phyloP scores from a whole-genome alignment of 1,140 invertebrate genomes.

The Sitodiplosis mosellana region DNA sequence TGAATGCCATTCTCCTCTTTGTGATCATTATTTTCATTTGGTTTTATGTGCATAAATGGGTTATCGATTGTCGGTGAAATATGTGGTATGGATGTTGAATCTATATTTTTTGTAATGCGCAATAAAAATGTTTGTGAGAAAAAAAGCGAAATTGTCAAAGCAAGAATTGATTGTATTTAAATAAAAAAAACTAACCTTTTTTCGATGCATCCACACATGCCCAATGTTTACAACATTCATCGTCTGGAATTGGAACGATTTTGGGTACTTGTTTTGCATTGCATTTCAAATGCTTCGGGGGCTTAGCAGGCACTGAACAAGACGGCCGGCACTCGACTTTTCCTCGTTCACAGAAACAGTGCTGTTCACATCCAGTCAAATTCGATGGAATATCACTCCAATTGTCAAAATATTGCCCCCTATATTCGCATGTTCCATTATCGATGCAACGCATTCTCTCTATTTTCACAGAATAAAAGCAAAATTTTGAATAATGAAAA shows the following conservation, averaged over 20 bases:
- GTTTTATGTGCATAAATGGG: slow-evolving; percentile 18
- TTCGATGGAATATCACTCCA: slow-evolving; percentile 43
- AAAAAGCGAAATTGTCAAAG: neutral
- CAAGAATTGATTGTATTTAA: neutral
- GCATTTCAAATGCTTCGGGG: slow-evolving; percentile 54
- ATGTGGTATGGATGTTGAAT: neutral
- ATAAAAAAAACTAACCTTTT: neutral
- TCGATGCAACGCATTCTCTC: slow-evolving; percentile 52
- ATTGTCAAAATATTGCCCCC: slow-evolving; percentile 44
- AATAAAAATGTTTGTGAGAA: neutral
- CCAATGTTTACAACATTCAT: slow-evolving; percentile 65
- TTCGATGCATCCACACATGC: slow-evolving; percentile 29
- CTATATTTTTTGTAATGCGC: neutral
- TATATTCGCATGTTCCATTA: slow-evolving; percentile 56
- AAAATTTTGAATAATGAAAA: too few species aligned
- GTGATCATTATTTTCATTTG: slow-evolving; percentile 11
- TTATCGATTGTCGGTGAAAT: neutral
- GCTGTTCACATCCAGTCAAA: slow-evolving; percentile 57
- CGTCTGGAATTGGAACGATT: slow-evolving; percentile 46
- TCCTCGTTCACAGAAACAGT: slow-evolving; percentile 73
- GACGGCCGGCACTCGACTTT: slow-evolving; percentile 62
- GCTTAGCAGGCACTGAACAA: slow-evolving; percentile 53
- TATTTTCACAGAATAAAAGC: too few species aligned
- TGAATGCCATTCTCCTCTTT: slow-evolving; percentile 6
- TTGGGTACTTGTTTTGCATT: slow-evolving; percentile 37